phyloP scores from a whole-genome alignment of 2,888 invertebrate species.

The Pharmacophagus antenor region DNA sequence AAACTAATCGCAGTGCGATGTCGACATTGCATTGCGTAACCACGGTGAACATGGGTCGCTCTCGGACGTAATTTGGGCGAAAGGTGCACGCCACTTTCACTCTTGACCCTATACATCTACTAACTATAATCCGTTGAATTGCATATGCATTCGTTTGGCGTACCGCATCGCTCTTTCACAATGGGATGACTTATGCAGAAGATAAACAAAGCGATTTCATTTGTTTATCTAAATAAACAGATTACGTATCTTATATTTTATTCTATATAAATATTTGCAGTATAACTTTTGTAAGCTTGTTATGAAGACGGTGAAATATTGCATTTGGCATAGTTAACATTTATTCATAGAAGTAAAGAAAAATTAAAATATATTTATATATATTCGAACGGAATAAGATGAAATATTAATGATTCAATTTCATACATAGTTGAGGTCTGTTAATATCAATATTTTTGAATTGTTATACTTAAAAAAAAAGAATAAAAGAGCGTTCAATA shows the following conservation, averaged over 20 bases:
- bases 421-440: not conserved
- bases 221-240: conserved; percentile 13
- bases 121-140: conserved; percentile 19
- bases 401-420: not conserved
- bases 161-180: conserved; percentile 26
- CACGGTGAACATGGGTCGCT: conserved; percentile 30
- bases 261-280: too few relatives aligned
- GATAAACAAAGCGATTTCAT: conserved; percentile 11
- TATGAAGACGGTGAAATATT: too few relatives aligned
- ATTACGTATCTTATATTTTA: conserved; percentile 3
- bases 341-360: too few relatives aligned
- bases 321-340: too few relatives aligned
- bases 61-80: conserved; percentile 29
- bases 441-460: not conserved
- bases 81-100: conserved; percentile 30
- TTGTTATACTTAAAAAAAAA: not conserved
- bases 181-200: conserved; percentile 30
- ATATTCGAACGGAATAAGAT: not conserved
- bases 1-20: conserved; percentile 37
- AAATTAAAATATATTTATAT: too few relatives aligned
- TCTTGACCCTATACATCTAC: conserved; percentile 29
- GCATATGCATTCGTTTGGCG: conserved; percentile 25
- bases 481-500: too few relatives aligned
- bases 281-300: too few relatives aligned
- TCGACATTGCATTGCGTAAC: conserved; percentile 38